Percentiles rank a stretch among this genome's conserved stretches.
Evolutionary conservation across 2,113 vertebrate species (phyloP).

Genomic region (Sapayoa aenigma): DNA sequence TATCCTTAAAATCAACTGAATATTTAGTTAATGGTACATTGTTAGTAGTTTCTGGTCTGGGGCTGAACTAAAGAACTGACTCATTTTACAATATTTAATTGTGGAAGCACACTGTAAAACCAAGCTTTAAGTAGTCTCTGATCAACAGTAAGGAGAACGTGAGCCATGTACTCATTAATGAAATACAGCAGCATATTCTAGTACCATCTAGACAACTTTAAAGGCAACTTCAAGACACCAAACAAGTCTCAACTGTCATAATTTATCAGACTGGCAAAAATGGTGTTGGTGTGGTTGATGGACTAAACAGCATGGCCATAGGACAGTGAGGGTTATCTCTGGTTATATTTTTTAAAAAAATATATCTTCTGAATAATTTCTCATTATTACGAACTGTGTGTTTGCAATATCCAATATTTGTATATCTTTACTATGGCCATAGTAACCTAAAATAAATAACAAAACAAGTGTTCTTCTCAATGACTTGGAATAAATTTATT

Average conservation of each 20-base stretch:
- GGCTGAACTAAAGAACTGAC: not conserved
- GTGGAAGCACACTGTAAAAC: not conserved
- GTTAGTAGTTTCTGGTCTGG: not conserved
- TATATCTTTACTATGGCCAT: not conserved
- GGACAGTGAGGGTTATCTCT: not conserved
- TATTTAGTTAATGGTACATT: not conserved
- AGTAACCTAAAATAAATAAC: conserved; percentile 34
- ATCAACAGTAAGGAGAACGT: not conserved
- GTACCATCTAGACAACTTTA: conserved; percentile 28
- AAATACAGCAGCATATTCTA: not conserved
- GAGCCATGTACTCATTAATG: not conserved
- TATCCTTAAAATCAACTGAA: not conserved
- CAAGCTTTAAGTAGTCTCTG: not conserved
- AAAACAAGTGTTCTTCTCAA: not conserved
- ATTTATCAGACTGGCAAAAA: not conserved
- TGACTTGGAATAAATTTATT: not conserved
- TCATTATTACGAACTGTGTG: not conserved
- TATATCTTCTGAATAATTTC: not conserved
- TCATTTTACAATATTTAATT: not conserved
- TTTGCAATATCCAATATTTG: not conserved
- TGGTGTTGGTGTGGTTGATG: not conserved
- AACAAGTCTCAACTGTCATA: not conserved
- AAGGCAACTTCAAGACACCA: not conserved
- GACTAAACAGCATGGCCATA: not conserved
- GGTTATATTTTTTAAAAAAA: not conserved